Evolutionary conservation across 2,797 vertebrate species (phyloP).

Genomic region (Harpagifer antarcticus): DNA sequence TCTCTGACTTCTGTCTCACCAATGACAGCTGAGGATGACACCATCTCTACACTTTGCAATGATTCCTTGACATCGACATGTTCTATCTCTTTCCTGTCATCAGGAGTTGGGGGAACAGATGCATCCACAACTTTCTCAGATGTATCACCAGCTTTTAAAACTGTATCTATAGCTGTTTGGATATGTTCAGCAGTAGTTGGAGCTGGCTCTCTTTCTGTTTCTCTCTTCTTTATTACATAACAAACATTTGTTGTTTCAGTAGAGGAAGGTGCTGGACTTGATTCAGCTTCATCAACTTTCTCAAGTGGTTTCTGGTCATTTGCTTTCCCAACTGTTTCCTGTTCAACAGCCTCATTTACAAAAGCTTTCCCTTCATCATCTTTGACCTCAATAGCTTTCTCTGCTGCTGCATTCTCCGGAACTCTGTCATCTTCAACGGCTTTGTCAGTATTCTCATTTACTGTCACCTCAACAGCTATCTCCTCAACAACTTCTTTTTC

Average conservation of each 20-base stretch:
- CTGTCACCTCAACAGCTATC: conserved; percentile 9
- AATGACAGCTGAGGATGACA: conserved; percentile 30
- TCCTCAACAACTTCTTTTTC: conserved; percentile 14
- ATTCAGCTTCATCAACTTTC: conserved; percentile 37
- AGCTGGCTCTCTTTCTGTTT: conserved; percentile 30
- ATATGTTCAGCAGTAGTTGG: conserved; percentile 18
- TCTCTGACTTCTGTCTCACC: conserved; percentile 37
- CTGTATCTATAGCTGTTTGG: conserved; percentile 11
- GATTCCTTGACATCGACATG: conserved; percentile 27
- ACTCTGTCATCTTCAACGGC: conserved; percentile 32
- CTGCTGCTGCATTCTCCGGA: conserved; percentile 24
- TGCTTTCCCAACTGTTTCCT: conserved; percentile 32
- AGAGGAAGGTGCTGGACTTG: conserved; percentile 1
- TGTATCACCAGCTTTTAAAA: conserved; percentile 36
- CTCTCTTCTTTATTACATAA: conserved; percentile 43
- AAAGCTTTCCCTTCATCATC: conserved; percentile 28
- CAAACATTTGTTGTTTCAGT: conserved; percentile 38
- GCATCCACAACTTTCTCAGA: conserved; percentile 19
- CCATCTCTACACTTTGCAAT: conserved; percentile 24
- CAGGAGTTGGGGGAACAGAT: conserved; percentile 21
- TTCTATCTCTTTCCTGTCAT: conserved; percentile 41
- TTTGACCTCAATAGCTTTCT: conserved; percentile 36
- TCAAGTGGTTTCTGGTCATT: conserved; percentile 46
- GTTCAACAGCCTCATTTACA: conserved; percentile 30
- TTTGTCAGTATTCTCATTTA: conserved; percentile 36